Evolutionary conservation across 2,888 invertebrate species (phyloP).

Genomic region (Pristionchus exspectatus): DNA sequence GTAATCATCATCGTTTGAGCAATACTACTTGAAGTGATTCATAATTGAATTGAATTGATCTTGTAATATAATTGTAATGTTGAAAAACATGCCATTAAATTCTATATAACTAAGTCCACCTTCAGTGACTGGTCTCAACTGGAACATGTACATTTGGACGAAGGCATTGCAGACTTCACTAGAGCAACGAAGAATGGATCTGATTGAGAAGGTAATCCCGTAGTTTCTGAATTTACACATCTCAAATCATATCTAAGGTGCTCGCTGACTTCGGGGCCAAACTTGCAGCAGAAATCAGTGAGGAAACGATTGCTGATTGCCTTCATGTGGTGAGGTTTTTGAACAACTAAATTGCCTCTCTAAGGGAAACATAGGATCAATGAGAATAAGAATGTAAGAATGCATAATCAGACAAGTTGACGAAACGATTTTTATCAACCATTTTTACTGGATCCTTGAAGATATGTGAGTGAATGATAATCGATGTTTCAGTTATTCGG

Average conservation of each 20-base stretch:
- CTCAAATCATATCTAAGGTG: conserved; percentile 83
- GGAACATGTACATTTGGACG: conserved; percentile 94
- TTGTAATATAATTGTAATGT: too few relatives aligned
- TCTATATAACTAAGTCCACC: background rate
- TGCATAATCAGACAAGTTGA: background rate
- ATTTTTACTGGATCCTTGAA: too few relatives aligned
- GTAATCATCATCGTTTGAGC: too few relatives aligned
- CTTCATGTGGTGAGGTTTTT: conserved; percentile 59
- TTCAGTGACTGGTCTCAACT: conserved; percentile 84
- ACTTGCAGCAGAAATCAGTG: conserved; percentile 61
- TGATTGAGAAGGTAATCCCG: conserved; percentile 80
- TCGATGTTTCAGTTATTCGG: conserved; percentile 59
- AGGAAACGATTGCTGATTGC: conserved; percentile 61
- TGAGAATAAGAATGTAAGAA: background rate
- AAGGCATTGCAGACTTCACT: conserved; percentile 91
- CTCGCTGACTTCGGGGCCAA: conserved; percentile 60
- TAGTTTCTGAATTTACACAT: conserved; percentile 57
- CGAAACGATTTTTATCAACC: too few relatives aligned
- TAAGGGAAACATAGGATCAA: background rate
- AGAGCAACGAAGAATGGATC: conserved; percentile 85
- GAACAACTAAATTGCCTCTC: background rate
- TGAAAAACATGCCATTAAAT: too few relatives aligned
- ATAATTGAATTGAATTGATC: too few relatives aligned
- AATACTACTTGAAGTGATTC: too few relatives aligned
- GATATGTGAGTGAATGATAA: too few relatives aligned